Percentiles rank a stretch among this genome's conserved stretches.
Conservation (phyloP, 2,113 vertebrate genomes). For the Protobothrops flavoviridis region DNA sequence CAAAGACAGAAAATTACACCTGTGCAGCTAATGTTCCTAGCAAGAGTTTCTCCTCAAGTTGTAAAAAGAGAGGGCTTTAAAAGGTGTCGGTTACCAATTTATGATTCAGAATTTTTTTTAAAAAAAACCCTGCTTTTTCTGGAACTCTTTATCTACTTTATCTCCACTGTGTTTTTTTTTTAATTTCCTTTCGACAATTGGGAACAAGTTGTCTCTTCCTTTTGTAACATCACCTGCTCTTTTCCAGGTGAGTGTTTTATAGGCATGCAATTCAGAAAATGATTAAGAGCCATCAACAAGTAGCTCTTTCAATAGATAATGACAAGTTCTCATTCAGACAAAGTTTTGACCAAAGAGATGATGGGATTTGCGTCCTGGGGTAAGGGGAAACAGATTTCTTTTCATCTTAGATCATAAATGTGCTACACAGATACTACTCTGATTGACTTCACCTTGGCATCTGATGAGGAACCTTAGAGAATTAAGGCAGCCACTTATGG, state of each 20-base stretch:
- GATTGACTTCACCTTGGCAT: background rate
- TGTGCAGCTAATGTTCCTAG: background rate
- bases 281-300: background rate
- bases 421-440: background rate
- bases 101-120: conserved; percentile 7
- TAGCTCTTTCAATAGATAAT: background rate
- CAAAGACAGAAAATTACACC: conserved; percentile 21
- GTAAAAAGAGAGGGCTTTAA: background rate
- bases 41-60: background rate
- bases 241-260: background rate
- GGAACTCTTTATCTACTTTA: background rate
- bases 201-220: background rate
- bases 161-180: background rate
- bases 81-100: background rate
- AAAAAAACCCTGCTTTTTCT: background rate
- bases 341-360: background rate
- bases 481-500: background rate
- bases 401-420: background rate
- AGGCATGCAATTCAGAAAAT: background rate
- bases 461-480: background rate
- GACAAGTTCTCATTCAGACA: background rate
- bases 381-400: background rate
- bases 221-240: background rate
- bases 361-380: background rate
- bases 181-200: background rate